Evolutionary conservation across 2,797 vertebrate genomes (phyloP), one percentile per base, ranked within the genome.

Genomic region (Myripristis murdjan): DNA sequence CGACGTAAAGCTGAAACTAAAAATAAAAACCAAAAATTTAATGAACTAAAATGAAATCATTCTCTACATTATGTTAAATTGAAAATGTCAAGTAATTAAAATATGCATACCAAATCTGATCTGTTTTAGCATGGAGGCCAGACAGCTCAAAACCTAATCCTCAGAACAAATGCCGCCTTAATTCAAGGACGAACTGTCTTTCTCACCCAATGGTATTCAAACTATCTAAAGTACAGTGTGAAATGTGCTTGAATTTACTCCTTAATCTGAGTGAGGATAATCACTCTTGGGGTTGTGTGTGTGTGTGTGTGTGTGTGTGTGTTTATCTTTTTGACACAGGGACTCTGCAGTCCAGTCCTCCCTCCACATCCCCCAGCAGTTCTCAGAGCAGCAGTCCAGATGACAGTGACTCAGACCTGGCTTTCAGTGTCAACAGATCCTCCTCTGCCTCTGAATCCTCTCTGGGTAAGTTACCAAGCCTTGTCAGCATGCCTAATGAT

Each of bases 381-480:
- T 99, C 98, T 39, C 97, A 97, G n/a, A 95, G 95, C 6, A 97
- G 96, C 83, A 96, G 96, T 4, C 95, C 96, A 83, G 97, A 99
- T 0, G 98, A 99, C 93, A 99, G 98, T 1, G 97, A 99, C 91
- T 98, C 97, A 2, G 98, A 99, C 83, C 93, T 98, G 95, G 97
- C 95, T 76, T 97, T 99, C 94, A 97, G 97, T 0, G 96, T 97
- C 85, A 99, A 98, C 93, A 95, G 97, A 85, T 99, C 98, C 0
- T 99, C 97, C 0, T 99, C 98, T 3, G 96, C 97, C 26, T 99
- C 98, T 0, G 98, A 99, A 88, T 99, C 98, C 2, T 99, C 98
- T 1, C 95, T 99, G 24, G 98, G 98, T 99, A 92, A 93, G 96
- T 82, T 53, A 43, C 51, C 66, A 77, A 70, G 81, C 53, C 22